Base-by-base conservation (phyloP, 1,140 invertebrate genomes). In the Ceratina calcarata region DNA sequence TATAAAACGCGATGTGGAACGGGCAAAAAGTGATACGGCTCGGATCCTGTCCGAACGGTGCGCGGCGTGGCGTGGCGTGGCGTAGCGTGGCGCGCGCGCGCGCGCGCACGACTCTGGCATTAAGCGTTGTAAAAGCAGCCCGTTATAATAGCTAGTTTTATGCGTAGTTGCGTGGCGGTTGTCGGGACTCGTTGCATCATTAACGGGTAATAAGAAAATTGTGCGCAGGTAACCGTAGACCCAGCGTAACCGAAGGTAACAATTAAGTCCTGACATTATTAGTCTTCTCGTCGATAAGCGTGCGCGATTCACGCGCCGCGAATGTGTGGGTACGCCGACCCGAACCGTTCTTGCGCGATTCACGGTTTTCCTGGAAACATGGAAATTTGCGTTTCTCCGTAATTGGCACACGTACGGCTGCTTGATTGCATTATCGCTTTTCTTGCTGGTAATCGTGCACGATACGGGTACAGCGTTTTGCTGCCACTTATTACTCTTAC, bases 131-230 rank as follows among this genome's bases (percentile, higher is more conserved):
- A 86, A 86, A 83, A 68, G 82, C 72, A 24, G 51, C 66, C 69
- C 58, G 81, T 83, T 71, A 78, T 83, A 86, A 86, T 86, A 77
- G 78, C 84, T 86, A 83, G 81, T 83, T 86, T 86, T 81, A 86
- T 72, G 85, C 73, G 77, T 60, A 65, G 73, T 80, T 71, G 83
- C 51, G 66, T 57, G 68, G 45, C 72, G 76, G 66, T 60, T 68
- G 73, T 66, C 74, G 84, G 24, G 66, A 75, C 70, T 86, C 81
- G 73, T 86, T 86, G 85, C 84, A 76, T 86, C 85, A 86, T 86
- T 86, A 86, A 86, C 85, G 81, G 84, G 81, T 83, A 86, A 83
- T 86, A 86, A 86, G 85, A 86, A 86, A 86, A 86, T 83, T 86
- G 85, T 67, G 74, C 69, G 66, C 84, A 62, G 81, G 76, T 86